These are phyloP conservation scores for Pimpla rufipes DNA, from an alignment of 2,888 invertebrate genomes.

Conservation along the genomic window DNA sequence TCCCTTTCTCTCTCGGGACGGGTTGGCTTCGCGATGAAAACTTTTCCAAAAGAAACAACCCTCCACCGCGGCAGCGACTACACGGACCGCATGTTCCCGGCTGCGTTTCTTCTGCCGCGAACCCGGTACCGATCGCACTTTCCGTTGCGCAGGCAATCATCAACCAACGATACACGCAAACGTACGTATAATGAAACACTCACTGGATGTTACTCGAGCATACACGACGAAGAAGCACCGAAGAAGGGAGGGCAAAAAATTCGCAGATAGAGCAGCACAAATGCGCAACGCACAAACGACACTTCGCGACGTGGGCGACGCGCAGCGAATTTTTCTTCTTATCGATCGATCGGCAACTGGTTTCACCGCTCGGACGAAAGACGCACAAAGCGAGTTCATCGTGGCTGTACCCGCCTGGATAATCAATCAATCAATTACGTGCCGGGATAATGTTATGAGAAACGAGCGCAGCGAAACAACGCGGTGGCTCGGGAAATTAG, in stretches of 20 bases:
- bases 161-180: slow-evolving; percentile 51
- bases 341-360: slow-evolving; percentile 40
- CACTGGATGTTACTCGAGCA: slow-evolving; percentile 16
- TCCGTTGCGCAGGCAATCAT: slow-evolving; percentile 63
- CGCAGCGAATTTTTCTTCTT: slow-evolving; percentile 44
- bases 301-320: slow-evolving; percentile 32
- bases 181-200: slow-evolving; percentile 26
- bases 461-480: background rate
- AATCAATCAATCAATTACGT: slow-evolving; percentile 65
- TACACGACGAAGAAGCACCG: slow-evolving; percentile 32
- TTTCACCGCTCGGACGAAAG: slow-evolving; percentile 23
- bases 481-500: slow-evolving; percentile 35
- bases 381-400: slow-evolving; percentile 22
- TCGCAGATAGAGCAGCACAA: slow-evolving; percentile 39
- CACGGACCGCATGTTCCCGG: slow-evolving; percentile 35
- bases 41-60: slow-evolving; percentile 53
- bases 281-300: slow-evolving; percentile 50
- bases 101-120: slow-evolving; percentile 64
- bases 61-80: background rate
- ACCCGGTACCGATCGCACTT: slow-evolving; percentile 61
- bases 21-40: slow-evolving; percentile 57
- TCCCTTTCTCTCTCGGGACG: slow-evolving; percentile 67
- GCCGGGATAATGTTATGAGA: slow-evolving; percentile 51
- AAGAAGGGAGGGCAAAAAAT: slow-evolving; percentile 53
- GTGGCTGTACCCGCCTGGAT: slow-evolving; percentile 29